Evolutionary conservation across 2,888 invertebrate species (phyloP), one percentile per base, ranked within the genome.

Genomic region (Scelioninae gen. 1): DNA sequence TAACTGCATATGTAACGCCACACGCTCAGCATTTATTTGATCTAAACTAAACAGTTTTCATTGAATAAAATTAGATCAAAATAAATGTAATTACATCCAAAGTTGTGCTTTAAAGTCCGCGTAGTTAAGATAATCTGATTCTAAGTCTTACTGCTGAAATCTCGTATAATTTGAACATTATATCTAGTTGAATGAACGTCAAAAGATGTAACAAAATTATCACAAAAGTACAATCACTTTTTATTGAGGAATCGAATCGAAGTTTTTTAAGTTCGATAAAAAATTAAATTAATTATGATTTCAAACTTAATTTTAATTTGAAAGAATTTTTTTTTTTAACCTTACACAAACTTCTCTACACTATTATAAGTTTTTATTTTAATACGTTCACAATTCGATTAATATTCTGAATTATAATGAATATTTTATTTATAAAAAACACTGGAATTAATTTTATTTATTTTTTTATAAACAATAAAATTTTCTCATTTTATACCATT

Each of bases 201-300:
- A 72, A 43, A 60, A 68, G 51, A n/a, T 40, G 31, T 72, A 43
- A 62, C 43, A 40, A 53, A 62, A 53, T 72, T 62, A 62, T 72
- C 40, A 5, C 40, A 58, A 58, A 58, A n/a, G 34, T 55, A 55
- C 34, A 40, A 40, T 66, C 40, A 40, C 38, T 51, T 63, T 47
- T 49, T 49, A 49, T 49, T 10, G 10, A 32, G 10, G 3, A 55
- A 15, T 15, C 9, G 15, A 34, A 34, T 55, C 5, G 10, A 0
- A 55, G 8, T 3, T 34, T 34, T 55, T 53, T 53, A 29, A 47
- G 7, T 7, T 15, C 15, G 0, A 15, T 11, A 43, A 43, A 43
- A n/a, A 11, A 5, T 43, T 43, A 9, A 43, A 43, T 11, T 15
- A 7, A 15, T 15, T 47, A 0, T 15, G 15, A 47, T 9, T 7